Evolutionary conservation across 37 sponge, comb jelly and placozoan genomes (phyloP), one percentile per base, ranked within the genome.

Genomic region (Beroe ovata): DNA sequence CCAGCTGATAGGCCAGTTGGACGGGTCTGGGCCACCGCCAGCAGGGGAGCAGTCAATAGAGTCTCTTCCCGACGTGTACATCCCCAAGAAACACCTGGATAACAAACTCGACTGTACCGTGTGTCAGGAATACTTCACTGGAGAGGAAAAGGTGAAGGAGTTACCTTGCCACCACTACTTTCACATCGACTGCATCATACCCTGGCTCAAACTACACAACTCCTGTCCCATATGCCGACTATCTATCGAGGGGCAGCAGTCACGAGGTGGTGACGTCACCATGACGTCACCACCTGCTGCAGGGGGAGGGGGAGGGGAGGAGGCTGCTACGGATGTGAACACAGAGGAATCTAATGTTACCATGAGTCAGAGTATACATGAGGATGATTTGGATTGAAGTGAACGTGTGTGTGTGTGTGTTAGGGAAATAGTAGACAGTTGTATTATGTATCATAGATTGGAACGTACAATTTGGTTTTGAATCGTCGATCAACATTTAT

Each of bases 11-110:
- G 91, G 89, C 35, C 93, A 91, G 40, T 29, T 96, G 39, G 94
- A 92, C 19, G 95, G 93, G 40, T 89, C 64, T 25, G 97, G 97
- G 0, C 94, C 97, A 0, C 97, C 97, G 4, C 97, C 97, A 0
- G 95, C 97, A 11, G 89, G 93, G 59, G 64, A 92, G 72, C 64
- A 89, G 30, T 92, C 90, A 39, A 92, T 95, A 19, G 93, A 93
- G 60, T 60, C 81, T 3, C 72, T 95, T 11, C 92, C 94, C 20
- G 77, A 60, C 2, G 59, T 64, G 25, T 39, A 63, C 28, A 60
- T 92, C n/a, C 39, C 88, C 26, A 37, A 90, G 19, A 33, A 90
- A 22, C 71, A 89, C 28, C 38, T 90, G 38, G 89, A 88, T 22
- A 72, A 81, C 19, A 60, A 34, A 21, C 38, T 88, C 0, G 92